Evolutionary conservation across 2,797 vertebrate species (phyloP).

Genomic region (Periparus ater): DNA sequence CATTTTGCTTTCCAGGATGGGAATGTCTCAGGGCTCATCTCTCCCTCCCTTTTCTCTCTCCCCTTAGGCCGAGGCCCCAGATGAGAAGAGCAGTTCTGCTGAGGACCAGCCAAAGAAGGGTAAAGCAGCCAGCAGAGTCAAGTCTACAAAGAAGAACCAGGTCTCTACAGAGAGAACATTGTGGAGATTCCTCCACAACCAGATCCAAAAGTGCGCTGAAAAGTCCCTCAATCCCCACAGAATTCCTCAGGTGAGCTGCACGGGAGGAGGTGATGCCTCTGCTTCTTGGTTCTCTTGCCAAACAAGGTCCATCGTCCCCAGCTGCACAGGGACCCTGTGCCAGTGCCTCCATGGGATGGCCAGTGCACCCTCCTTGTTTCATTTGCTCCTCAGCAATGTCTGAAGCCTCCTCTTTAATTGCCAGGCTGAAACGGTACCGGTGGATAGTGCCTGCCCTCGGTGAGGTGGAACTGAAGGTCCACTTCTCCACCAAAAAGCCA

Average conservation of each 20-base stretch:
- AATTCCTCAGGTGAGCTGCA: slow-evolving; percentile 33
- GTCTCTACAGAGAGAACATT: neutral
- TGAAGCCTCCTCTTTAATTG: neutral
- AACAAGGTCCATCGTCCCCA: neutral
- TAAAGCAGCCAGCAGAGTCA: neutral
- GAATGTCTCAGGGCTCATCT: neutral
- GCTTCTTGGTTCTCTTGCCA: neutral
- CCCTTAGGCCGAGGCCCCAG: slow-evolving; percentile 8
- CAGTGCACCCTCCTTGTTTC: neutral
- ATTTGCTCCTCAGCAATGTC: neutral
- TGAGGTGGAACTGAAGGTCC: slow-evolving; percentile 79
- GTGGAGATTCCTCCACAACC: neutral
- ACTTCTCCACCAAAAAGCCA: slow-evolving; percentile 76
- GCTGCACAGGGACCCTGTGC: fast-evolving
- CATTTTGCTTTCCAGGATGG: neutral
- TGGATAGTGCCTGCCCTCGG: slow-evolving; percentile 84
- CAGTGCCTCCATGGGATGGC: neutral
- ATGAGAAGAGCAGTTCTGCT: slow-evolving; percentile 36
- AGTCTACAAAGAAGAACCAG: slow-evolving; percentile 62
- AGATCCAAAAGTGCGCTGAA: fast-evolving
- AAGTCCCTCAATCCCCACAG: neutral
- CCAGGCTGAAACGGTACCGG: slow-evolving; percentile 82
- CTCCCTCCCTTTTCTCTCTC: neutral
- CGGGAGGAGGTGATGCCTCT: neutral
- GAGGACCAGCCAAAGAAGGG: slow-evolving; percentile 67